Base-by-base conservation (phyloP, 1,140 invertebrate species). In the Geopemphigus sp. region DNA sequence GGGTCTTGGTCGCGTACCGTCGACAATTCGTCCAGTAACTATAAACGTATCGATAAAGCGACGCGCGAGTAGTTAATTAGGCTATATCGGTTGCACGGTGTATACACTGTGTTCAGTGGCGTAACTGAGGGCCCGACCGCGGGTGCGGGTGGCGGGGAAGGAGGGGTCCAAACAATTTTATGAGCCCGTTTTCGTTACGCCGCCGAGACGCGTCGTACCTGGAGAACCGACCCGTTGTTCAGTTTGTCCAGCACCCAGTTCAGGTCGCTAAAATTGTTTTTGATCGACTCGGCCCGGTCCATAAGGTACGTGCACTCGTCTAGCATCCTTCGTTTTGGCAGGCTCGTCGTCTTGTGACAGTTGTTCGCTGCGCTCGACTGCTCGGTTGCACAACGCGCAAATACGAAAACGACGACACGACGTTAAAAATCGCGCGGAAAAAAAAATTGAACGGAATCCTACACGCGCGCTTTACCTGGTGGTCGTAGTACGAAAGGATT, bases 1-100 rank as follows among this genome's bases (percentile, higher is more conserved):
- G 74, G 74, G 5, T 78, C 57, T 47, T 78, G 29, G 39, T 8
- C 10, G 39, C 61, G 5, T 0, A 5, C 56, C 0, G 11, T 32
- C 10, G 74, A 78, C 11, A 78, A n/a, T 47, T 78, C 57, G 17
- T 78, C 74, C 22, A 78, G 39, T 47, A 78, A 61, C 74, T 78
- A 14, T 47, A 14, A 14, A 59, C 5, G 12, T 50, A 50, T 39
- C 32, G 32, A 8, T 39, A 39, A 4, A 39, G 3, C 3, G 3
- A 39, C 32, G 3, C 32, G 32, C 32, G 32, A n/a, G n/a, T n/a
- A n/a, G n/a, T n/a, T n/a, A n/a, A n/a, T 39, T 39, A 39, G 32
- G 32, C 3, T 39, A n/a, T n/a, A n/a, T 39, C 32, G 32, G 32
- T 39, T n/a, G n/a, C n/a, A 39, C 32, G 32, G 32, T 39, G 11